phyloP scores from a whole-genome alignment of 2,888 invertebrate genomes.

The Meiosimyza platycephala region DNA sequence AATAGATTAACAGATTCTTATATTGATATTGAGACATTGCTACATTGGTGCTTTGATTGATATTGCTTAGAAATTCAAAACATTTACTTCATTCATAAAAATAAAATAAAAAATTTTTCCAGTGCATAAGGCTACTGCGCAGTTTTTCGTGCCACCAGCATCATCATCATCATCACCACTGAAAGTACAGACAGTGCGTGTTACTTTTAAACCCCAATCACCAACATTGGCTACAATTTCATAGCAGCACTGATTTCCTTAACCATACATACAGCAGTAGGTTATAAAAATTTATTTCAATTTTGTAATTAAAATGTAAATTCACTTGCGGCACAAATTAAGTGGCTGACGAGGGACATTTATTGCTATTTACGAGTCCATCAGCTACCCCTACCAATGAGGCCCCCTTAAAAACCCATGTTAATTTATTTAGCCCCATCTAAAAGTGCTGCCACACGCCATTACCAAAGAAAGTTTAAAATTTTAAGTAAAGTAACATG shows the following conservation, averaged over 20 bases:
- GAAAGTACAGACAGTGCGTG: background rate
- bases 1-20: no score
- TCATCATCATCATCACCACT: background rate
- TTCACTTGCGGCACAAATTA: slow-evolving; percentile 40
- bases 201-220: background rate
- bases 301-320: slow-evolving; percentile 42
- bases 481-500: background rate
- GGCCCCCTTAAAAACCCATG: background rate
- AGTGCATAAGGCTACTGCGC: no score
- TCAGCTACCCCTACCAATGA: background rate
- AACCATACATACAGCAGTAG: background rate
- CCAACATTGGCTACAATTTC: no score
- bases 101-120: no score
- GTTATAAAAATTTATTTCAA: slow-evolving; percentile 30
- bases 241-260: no score
- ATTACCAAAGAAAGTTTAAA: background rate
- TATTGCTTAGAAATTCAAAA: no score
- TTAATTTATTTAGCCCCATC: background rate
- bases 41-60: no score
- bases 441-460: background rate
- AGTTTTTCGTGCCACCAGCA: no score
- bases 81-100: no score
- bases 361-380: background rate
- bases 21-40: no score
- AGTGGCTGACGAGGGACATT: slow-evolving; percentile 34